A percentile compares a stretch with the other conserved stretches of the same genome.
Conservation (phyloP, 2,797 vertebrate genomes). For the Paguma larvata region DNA sequence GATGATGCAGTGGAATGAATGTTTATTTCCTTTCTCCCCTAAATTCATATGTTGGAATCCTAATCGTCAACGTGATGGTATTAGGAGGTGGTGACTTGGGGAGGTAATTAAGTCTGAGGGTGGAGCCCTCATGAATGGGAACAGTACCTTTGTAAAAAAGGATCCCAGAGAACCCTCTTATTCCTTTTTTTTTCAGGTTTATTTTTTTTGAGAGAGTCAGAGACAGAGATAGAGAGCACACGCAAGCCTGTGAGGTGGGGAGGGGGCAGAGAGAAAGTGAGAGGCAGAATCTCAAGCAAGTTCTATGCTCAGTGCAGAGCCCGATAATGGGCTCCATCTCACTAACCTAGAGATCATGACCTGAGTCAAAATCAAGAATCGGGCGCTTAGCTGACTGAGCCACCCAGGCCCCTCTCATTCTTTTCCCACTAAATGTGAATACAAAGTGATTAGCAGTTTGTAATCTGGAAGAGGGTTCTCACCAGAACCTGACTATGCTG, state of each 20-base stretch:
- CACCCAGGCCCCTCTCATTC: background rate
- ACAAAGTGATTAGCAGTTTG: background rate
- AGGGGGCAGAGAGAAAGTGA: too few species aligned
- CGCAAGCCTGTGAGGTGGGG: too few species aligned
- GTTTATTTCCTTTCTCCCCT: fast-evolving
- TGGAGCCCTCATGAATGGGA: background rate
- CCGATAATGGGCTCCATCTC: too few species aligned
- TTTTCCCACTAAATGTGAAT: background rate
- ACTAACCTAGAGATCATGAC: too few species aligned
- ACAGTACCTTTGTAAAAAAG: background rate
- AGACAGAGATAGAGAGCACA: too few species aligned
- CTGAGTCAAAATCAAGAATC: too few species aligned
- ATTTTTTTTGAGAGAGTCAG: too few species aligned
- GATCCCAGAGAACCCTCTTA: background rate
- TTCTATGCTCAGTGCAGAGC: too few species aligned
- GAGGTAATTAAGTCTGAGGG: background rate
- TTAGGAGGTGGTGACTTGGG: background rate
- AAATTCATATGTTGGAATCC: background rate
- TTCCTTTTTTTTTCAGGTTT: background rate
- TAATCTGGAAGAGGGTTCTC: background rate
- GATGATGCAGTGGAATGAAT: background rate
- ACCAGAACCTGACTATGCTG: background rate
- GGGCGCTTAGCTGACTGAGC: too few species aligned
- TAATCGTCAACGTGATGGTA: background rate
- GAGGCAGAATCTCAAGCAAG: too few species aligned